A percentile compares a stretch with the other conserved stretches of the same genome.
Evolutionary conservation across 2,888 invertebrate genomes (phyloP).

Genomic region (Antheraea yamamai): DNA sequence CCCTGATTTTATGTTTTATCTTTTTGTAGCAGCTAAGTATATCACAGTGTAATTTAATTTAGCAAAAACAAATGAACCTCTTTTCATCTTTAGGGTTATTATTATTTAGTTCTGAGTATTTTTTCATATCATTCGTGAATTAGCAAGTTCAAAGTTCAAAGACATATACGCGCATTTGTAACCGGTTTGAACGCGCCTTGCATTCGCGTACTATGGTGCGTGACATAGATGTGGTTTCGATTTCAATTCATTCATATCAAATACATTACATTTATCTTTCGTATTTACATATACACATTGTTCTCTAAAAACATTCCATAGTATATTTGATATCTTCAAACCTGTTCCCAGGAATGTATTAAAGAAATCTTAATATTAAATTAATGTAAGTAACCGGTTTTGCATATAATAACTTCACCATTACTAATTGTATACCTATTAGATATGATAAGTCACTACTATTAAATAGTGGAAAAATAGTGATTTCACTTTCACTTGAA

Average conservation of each 20-base stretch:
- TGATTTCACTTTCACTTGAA: too few relatives aligned
- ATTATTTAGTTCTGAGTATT: not conserved
- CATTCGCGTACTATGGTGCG: not conserved
- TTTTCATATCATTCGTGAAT: not conserved
- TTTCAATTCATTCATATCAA: conserved; percentile 45
- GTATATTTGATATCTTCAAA: not conserved
- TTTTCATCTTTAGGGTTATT: not conserved
- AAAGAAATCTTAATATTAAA: not conserved
- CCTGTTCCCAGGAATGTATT: not conserved
- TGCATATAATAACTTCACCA: not conserved
- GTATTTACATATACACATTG: conserved; percentile 14
- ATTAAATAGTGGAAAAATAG: not conserved
- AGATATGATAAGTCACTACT: not conserved
- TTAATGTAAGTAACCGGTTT: not conserved
- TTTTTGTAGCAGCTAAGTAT: not conserved
- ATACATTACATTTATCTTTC: conserved; percentile 31
- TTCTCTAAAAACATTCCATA: not conserved
- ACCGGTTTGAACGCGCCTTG: conserved; percentile 11
- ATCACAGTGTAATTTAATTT: not conserved
- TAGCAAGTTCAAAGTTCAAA: not conserved
- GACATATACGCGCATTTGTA: not conserved
- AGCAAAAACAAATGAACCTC: not conserved
- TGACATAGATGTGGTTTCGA: conserved; percentile 36
- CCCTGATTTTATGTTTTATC: not conserved
- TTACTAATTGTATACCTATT: not conserved